Evolutionary conservation across 2,888 invertebrate species (phyloP), one percentile per base, ranked within the genome.

Genomic region (Stenchaetothrips biformis): DNA sequence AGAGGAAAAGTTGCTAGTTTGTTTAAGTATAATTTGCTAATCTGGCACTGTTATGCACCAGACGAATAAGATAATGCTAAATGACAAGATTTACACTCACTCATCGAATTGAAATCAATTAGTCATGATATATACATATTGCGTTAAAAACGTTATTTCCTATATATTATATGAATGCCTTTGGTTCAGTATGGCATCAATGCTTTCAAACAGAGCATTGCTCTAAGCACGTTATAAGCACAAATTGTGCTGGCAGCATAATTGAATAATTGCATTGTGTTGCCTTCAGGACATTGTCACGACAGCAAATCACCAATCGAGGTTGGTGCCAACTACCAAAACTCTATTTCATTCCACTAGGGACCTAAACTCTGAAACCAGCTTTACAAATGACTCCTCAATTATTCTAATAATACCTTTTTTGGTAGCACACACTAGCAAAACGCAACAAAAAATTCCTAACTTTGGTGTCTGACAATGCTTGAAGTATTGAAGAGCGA

Each of bases 51-150:
- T 21, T 11, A 21, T 11, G 21, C 25, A 11, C 11, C 67, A 74
- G 67, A 11, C 21, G 25, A 74, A 25, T 74, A 74, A 74, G 53
- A 74, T 74, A 25, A 74, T 74, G 25, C 67, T 74, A 74, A 8
- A 74, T 74, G 67, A 74, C 67, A 74, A 74, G 67, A 74, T 74
- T 21, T 74, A 74, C 67, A 74, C 67, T 74, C 67, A 74, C 67
- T 53, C 13, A 53, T 53, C 18, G 8, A 74, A 74, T 21, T 74
- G 67, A 25, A 74, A 74, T 11, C 21, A 74, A 74, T 7, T 25
- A 21, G 67, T 74, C 67, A 25, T 74, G 67, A 74, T 74, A 74
- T 74, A 25, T 74, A 74, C 67, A 74, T 74, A 74, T 74, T 74
- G 67, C 67, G 21, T 74, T 25, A 74, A 74, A 74, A 74, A 74